Conservation (phyloP, 2,113 vertebrate species). For the Macroglossus sobrinus region DNA sequence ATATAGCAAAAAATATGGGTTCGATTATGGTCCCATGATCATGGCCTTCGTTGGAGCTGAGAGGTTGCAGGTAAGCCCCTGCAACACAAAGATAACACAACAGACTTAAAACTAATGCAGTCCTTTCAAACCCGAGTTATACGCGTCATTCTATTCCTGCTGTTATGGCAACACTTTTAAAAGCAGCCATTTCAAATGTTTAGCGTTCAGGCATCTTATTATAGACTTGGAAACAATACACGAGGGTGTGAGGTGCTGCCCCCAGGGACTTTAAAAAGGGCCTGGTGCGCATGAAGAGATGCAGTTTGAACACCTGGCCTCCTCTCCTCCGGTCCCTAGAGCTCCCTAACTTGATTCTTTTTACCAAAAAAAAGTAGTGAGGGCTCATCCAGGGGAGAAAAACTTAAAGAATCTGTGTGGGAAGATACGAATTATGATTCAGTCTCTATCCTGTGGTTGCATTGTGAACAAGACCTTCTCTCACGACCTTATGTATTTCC, state of each 20-base stretch:
- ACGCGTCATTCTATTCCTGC: constrained; percentile 51
- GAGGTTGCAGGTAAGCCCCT: not conserved
- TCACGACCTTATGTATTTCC: not conserved
- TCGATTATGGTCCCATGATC: not conserved
- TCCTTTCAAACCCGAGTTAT: not conserved
- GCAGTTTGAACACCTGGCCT: not conserved
- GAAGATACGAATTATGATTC: not conserved
- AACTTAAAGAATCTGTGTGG: not conserved
- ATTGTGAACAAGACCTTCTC: not conserved
- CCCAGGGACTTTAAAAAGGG: not conserved
- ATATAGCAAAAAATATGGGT: not conserved
- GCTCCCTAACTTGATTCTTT: not conserved
- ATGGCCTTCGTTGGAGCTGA: not conserved
- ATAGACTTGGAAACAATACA: constrained; percentile 21
- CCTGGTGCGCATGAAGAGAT: not conserved
- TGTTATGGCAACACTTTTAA: constrained; percentile 73
- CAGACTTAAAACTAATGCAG: not conserved
- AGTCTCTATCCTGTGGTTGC: not conserved
- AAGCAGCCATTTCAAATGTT: constrained; percentile 48
- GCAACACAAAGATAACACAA: not conserved
- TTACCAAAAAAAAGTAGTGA: not conserved
- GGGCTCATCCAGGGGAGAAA: not conserved
- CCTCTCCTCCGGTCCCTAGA: not conserved
- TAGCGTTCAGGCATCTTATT: constrained; percentile 42
- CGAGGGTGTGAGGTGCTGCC: not conserved